phyloP scores from a whole-genome alignment of 2,113 vertebrate genomes.

The Boleophthalmus pectinirostris region DNA sequence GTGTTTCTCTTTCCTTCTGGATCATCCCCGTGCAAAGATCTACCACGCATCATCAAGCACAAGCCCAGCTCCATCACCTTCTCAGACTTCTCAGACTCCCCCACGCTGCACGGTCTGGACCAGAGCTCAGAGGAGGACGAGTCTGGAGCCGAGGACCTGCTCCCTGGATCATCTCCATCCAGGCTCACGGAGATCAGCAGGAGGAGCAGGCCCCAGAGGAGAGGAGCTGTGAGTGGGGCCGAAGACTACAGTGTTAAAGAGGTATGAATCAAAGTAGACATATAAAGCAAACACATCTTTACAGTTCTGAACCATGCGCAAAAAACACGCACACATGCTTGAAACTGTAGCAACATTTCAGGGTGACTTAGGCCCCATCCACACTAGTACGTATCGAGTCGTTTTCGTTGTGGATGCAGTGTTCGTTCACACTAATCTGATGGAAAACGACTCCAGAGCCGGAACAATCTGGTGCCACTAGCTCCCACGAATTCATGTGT shows the following conservation, averaged over 20 bases:
- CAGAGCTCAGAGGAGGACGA: slow-evolving; percentile 65
- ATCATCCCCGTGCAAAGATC: slow-evolving; percentile 26
- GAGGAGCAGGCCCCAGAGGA: slow-evolving; percentile 50
- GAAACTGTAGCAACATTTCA: no score
- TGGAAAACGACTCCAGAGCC: no score
- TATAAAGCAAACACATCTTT: no score
- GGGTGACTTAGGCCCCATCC: no score
- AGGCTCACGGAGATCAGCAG: slow-evolving; percentile 43
- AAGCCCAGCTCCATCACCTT: slow-evolving; percentile 80
- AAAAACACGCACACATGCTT: no score
- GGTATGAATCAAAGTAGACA: slow-evolving; percentile 62
- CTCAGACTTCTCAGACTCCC: slow-evolving; percentile 62
- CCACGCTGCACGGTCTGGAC: not conserved
- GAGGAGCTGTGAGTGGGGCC: slow-evolving; percentile 10
- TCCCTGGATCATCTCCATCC: slow-evolving; percentile 52
- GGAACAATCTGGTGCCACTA: no score
- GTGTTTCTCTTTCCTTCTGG: no score
- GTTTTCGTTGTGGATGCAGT: no score
- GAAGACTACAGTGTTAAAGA: slow-evolving; percentile 59
- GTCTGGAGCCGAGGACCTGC: slow-evolving; percentile 62
- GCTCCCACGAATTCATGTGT: no score
- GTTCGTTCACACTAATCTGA: no score
- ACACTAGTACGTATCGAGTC: no score
- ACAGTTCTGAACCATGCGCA: no score
- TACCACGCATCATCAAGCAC: slow-evolving; percentile 75